Evolutionary conservation across 1,140 invertebrate species (phyloP), one percentile per base, ranked within the genome.

Genomic region (Lepidurus arcticus): DNA sequence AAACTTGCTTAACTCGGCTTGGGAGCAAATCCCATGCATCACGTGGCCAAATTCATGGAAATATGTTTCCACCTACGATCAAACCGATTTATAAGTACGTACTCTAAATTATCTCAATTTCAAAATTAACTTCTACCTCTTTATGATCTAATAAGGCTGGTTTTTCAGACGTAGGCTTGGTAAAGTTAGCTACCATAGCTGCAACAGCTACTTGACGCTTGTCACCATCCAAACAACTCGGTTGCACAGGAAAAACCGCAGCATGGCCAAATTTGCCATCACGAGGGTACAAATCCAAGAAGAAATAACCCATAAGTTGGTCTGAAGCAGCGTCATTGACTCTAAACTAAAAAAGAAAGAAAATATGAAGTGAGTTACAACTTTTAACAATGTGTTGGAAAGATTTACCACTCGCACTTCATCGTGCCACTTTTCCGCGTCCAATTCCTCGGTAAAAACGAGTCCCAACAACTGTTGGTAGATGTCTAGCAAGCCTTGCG

Each of bases 21-120:
- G 81, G 16, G 86, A 84, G 83, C 88, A 89, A 24, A 88, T 86
- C 74, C 86, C 84, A 81, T 89, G 88, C 88, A 89, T 89, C 16
- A 88, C 85, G 82, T 88, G 88, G 44, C 88, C 88, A 85, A 89
- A 89, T 80, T 89, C 88, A 83, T 89, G 88, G 81, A 89, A 89
- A 79, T 85, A 88, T 10, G 88, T 88, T 81, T 87, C 87, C 16
- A 88, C 87, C 85, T 86, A 78, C 34, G 81, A 80, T 75, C 76
- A 76, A 77, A 74, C 73, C 43, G 1, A 7, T 44, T 74, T 44
- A 73, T 77, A n/a, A 78, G n/a, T 43, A 78, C 5, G 7, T 42
- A 13, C 47, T 44, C 21, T 24, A 11, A 78, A 6, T n/a, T 16
- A 13, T 7, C 8, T 42, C 42, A n/a, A 45, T 16, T 79, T 1